Base-by-base conservation (phyloP, 2,797 vertebrate species). In the Crocidura indochinensis region DNA sequence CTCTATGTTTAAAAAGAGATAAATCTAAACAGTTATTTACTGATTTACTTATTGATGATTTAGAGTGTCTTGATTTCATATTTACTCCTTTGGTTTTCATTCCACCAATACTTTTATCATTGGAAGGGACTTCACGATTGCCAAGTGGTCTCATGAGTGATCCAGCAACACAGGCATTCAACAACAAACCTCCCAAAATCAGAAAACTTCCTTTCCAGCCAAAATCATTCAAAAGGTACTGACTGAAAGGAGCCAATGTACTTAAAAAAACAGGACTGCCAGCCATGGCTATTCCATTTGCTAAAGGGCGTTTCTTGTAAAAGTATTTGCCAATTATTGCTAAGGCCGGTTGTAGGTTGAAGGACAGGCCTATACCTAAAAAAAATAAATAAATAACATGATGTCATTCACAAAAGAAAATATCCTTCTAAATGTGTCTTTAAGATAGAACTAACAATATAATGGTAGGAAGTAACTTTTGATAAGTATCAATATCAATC, bases 251-350 rank as follows among this genome's bases (percentile, higher is more conserved):
- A 46, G 99, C 99, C 88, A 99, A 84, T 9, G 99, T 98, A 97
- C 99, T 99, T 96, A 99, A 98, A 97, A 99, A 99, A 80, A 99
- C 99, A 1, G 99, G 99, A 96, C 99, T 99, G 90, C 99, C 99
- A 12, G 99, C 99, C 99, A 99, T 99, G 8, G 99, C 99, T 29
- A 99, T 93, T 24, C 99, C 99, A 62, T 99, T 99, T 26, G 99
- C 99, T 68, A 99, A 98, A 22, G 99, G 99, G 15, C 99, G 98
- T 92, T 99, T 99, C 97, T 98, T 98, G 53, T 87, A 98, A 97
- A 99, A 99, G 96, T 99, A 99, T 97, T 97, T 99, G 81, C 99
- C 99, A 31, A 99, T 99, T 98, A 99, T 99, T 0, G 99, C 99
- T 94, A 99, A 97, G 1, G 99, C 98, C 17, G 99, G 99, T 95